Conservation (phyloP, 2,113 vertebrate genomes). For the Prietella phreatophila region DNA sequence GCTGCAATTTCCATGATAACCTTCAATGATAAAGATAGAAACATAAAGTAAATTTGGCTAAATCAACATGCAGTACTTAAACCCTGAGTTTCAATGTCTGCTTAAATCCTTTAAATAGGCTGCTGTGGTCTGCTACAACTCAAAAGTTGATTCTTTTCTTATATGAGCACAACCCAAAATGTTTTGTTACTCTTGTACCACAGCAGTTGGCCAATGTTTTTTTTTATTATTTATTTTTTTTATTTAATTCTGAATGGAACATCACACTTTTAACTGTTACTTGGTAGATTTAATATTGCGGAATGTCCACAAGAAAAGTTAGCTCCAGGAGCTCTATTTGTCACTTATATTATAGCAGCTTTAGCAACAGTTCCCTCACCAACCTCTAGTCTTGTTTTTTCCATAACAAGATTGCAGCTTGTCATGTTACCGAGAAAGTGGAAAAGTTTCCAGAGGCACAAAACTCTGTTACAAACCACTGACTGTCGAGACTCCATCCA, state of each 20-base stretch:
- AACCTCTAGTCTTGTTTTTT: background rate
- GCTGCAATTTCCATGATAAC: background rate
- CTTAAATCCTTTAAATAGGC: background rate
- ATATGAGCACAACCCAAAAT: background rate
- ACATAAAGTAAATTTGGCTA: background rate
- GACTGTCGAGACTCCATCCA: background rate
- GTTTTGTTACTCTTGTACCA: background rate
- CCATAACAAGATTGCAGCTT: background rate
- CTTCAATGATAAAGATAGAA: conserved; percentile 3
- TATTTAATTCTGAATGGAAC: background rate
- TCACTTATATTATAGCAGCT: background rate
- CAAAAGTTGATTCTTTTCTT: background rate
- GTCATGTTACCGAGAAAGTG: background rate
- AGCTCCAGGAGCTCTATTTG: no score
- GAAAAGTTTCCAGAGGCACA: background rate
- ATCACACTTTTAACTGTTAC: no score
- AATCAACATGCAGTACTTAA: background rate
- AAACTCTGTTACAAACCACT: background rate
- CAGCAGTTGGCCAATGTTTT: background rate
- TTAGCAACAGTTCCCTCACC: background rate
- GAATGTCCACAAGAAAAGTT: no score
- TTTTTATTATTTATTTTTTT: no score
- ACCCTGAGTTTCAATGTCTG: background rate
- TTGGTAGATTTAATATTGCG: no score
- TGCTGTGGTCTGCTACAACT: background rate